Base-by-base conservation (phyloP, 2,113 vertebrate species). In the Nanger granti region DNA sequence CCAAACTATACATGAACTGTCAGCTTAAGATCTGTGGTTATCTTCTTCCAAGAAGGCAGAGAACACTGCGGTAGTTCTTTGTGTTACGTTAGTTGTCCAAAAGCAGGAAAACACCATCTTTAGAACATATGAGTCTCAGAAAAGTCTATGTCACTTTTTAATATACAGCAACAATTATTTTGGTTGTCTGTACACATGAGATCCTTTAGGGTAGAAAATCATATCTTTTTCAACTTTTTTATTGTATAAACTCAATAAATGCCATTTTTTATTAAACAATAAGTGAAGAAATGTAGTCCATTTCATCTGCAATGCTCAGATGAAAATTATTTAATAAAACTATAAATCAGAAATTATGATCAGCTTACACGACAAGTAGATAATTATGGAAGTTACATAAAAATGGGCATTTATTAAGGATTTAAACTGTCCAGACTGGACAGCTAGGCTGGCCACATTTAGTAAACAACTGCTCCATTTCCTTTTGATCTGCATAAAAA, bases 261-360 rank as follows among this genome's bases (percentile, higher is more conserved):
- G 31, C 9, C 7, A 80, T 83, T 55, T 73, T 73, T 83, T 89
- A 64, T 79, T 22, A 97, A 96, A 87, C 20, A 91, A 79, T 37
- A 87, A 95, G 62, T 73, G 62, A 87, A 82, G 28, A 98, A 88
- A 89, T 57, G 0, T 3, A 85, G 82, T 69, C 9, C 64, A 15
- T n/a, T n/a, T n/a, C n/a, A n/a, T n/a, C n/a, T n/a, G 47, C 31
- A 93, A 89, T 55, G 52, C 28, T 62, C 22, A 87, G 89, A 85
- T 52, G 37, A 95, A 95, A 83, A 86, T 18, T 90, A 57, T 85
- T 52, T 80, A 91, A 89, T 91, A 89, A 94, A 95, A 94, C 11
- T 87, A 31, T 85, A 52, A 93, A 79, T 69, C 76, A 95, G n/a
- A 98, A 95, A 93, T 73, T 86, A 95, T 49, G 9, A 96, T 26